Percentiles rank a stretch among this genome's conserved stretches.
Conservation (phyloP, 2,888 invertebrate species). For the Keiferia lycopersicella region DNA sequence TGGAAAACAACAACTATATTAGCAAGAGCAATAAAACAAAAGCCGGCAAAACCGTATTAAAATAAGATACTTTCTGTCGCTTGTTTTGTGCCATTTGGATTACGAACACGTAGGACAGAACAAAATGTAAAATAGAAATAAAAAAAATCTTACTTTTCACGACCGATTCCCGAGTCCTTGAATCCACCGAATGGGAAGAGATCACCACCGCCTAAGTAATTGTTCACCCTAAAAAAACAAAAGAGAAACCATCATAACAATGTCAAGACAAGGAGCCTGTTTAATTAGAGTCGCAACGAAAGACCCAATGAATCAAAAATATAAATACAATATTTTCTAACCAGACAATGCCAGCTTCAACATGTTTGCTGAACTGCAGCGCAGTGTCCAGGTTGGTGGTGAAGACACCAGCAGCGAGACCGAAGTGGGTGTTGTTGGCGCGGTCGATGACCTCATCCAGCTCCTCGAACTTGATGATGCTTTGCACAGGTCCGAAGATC, state of each 20-base stretch:
- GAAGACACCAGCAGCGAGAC: constrained; percentile 91
- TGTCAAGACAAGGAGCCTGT: no score
- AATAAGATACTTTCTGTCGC: background rate
- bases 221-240: constrained; percentile 86
- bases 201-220: constrained; percentile 83
- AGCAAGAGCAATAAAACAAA: constrained; percentile 7
- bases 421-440: constrained; percentile 91
- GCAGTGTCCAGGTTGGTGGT: constrained; percentile 92
- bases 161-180: constrained; percentile 92
- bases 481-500: constrained; percentile 97
- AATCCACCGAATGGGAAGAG: constrained; percentile 95
- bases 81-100: background rate
- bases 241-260: background rate
- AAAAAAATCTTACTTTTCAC: constrained; percentile 83
- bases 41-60: background rate
- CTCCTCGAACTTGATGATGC: constrained; percentile 90
- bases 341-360: constrained; percentile 94
- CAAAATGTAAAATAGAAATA: no score
- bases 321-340: no score
- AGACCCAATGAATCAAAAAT: no score
- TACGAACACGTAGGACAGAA: no score
- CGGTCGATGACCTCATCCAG: constrained; percentile 91
- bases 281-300: no score
- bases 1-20: constrained; percentile 55
- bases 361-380: constrained; percentile 86